Percentiles rank a stretch among this genome's conserved stretches.
Conservation (phyloP, 2,797 vertebrate species). For the Pteropus rufus region DNA sequence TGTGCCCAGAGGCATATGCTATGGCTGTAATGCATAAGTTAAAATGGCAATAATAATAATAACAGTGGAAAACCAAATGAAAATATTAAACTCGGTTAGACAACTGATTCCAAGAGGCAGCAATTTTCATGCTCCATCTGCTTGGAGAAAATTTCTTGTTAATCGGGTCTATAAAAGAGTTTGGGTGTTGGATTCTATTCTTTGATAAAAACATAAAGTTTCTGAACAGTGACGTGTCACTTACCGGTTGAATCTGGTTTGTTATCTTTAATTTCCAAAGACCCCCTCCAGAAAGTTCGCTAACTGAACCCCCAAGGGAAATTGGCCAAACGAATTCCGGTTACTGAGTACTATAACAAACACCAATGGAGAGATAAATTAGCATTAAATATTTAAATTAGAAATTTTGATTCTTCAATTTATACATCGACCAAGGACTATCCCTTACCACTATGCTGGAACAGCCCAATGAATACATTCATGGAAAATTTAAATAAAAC, state of each 20-base stretch:
- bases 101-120: constrained; percentile 50
- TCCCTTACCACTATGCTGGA: constrained; percentile 57
- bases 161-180: constrained; percentile 50
- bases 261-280: constrained; percentile 47
- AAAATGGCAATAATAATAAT: constrained; percentile 59
- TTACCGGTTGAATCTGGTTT: constrained; percentile 46
- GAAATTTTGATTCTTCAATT: constrained; percentile 79
- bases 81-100: constrained; percentile 54
- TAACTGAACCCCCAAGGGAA: constrained; percentile 72
- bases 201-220: constrained; percentile 28
- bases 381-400: constrained; percentile 70
- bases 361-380: constrained; percentile 70
- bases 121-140: constrained; percentile 48
- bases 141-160: constrained; percentile 54
- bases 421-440: constrained; percentile 67
- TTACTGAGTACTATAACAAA: constrained; percentile 59
- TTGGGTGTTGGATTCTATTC: background rate
- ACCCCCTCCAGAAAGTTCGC: constrained; percentile 44
- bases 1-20: constrained; percentile 59
- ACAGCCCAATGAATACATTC: constrained; percentile 60
- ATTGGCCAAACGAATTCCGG: constrained; percentile 64
- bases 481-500: constrained; percentile 54
- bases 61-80: constrained; percentile 62
- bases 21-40: constrained; percentile 14
- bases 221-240: background rate